Evolutionary conservation across 2,797 vertebrate genomes (phyloP), one percentile per base, ranked within the genome.

Genomic region (Sebastes nivosus): DNA sequence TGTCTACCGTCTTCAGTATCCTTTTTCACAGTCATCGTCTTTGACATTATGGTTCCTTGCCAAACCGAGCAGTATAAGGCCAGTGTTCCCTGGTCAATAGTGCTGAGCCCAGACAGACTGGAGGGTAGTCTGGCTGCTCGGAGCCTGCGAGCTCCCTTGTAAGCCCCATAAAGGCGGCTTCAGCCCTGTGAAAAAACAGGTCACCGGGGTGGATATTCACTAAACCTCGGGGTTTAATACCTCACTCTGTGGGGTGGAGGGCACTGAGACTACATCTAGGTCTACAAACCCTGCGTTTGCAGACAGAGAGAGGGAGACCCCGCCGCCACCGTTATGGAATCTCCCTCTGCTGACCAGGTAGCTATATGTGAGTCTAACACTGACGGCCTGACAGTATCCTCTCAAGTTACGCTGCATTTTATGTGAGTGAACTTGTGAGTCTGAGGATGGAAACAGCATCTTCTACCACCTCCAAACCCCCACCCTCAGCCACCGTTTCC

Each of bases 171-270:
- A 90, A 92, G 63, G 82, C 88, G 73, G 80, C 77, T 78, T 80
- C 77, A 82, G 79, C 76, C 70, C 81, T 77, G 77, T 84, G 85
- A 86, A 85, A 87, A 87, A 86, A 83, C 76, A 87, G 92, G 87
- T 93, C 89, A 87, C 81, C 59, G 25, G 87, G 87, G 91, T 85
- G 80, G 86, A 92, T 93, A 88, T 89, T 90, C 87, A 89, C 90
- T 89, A 93, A 88, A 87, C 85, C 87, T 83, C 22, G 61, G 84
- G 63, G 65, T 94, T 93, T 95, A 94, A 94, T 95, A 92, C 89
- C 89, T 92, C 85, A 91, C 83, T 76, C 88, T 87, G 88, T 87
- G 79, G 90, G 91, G 82, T 84, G 78, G 89, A 81, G 85, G 92
- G 66, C 84, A 85, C 81, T 58, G 58, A 83, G 84, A 90, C 71